Conservation (phyloP, 1,140 invertebrate genomes). For the Rhopalosiphum padi region DNA sequence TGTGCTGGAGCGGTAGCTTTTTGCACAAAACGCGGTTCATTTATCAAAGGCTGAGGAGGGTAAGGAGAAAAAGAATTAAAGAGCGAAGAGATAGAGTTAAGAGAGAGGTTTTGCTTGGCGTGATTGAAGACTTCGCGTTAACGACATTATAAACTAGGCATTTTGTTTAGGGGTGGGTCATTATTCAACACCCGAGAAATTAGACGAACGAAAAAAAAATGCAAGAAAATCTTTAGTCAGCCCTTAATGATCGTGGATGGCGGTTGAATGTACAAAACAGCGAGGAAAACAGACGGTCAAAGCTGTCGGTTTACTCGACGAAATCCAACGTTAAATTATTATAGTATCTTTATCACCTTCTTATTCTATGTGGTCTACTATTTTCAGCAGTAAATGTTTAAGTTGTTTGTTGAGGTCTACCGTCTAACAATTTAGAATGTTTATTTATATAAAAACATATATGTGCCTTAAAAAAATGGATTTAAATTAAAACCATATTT, state of each 20-base stretch:
- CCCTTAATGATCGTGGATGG: slow-evolving; percentile 29
- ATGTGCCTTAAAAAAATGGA: background rate
- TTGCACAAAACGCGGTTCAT: slow-evolving; percentile 30
- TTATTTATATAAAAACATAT: background rate
- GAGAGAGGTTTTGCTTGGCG: slow-evolving; percentile 31
- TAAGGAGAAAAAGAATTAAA: slow-evolving; percentile 32
- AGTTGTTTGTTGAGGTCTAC: background rate
- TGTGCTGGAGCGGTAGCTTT: background rate
- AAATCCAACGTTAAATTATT: slow-evolving; percentile 17
- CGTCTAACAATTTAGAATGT: background rate
- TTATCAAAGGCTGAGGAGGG: slow-evolving; percentile 41
- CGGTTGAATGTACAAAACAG: background rate
- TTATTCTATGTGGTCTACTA: background rate
- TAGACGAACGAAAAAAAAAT: slow-evolving; percentile 13
- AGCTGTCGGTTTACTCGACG: background rate
- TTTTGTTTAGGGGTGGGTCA: slow-evolving; percentile 41
- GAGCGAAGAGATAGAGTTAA: background rate
- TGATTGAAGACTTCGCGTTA: slow-evolving; percentile 55
- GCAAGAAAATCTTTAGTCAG: slow-evolving; percentile 41
- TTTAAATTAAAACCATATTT: background rate
- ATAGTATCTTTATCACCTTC: background rate
- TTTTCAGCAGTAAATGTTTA: background rate
- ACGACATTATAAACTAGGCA: slow-evolving; percentile 54
- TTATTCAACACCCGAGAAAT: slow-evolving; percentile 46
- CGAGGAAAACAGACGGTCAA: background rate